Evolutionary conservation across 2,797 vertebrate species (phyloP).

Genomic region (Brotula barbata): DNA sequence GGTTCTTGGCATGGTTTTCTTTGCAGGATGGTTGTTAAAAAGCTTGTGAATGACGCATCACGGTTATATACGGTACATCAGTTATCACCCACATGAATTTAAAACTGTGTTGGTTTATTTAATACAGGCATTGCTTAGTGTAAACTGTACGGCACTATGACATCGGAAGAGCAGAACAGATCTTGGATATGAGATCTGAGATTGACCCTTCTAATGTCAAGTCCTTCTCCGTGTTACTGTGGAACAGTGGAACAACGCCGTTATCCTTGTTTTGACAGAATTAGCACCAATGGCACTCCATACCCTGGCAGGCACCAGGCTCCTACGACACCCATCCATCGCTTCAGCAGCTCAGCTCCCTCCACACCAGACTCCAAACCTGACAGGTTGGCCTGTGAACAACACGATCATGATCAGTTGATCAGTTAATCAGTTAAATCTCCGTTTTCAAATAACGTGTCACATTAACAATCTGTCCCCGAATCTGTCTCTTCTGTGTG

Average conservation of each 20-base stretch:
- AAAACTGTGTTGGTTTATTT: slow-evolving; percentile 4
- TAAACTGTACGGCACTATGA: slow-evolving; percentile 21
- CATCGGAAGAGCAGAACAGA: slow-evolving; percentile 12
- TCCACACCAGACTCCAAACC: slow-evolving; percentile 79
- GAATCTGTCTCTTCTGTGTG: slow-evolving; percentile 22
- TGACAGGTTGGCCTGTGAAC: slow-evolving; percentile 81
- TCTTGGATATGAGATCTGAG: slow-evolving; percentile 7
- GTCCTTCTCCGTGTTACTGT: slow-evolving; percentile 17
- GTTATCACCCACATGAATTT: neutral
- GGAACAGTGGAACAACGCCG: slow-evolving; percentile 17
- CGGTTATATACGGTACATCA: neutral
- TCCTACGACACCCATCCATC: slow-evolving; percentile 75
- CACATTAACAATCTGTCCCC: slow-evolving; percentile 13
- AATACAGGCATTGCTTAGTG: slow-evolving; percentile 13
- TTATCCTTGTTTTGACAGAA: slow-evolving; percentile 69
- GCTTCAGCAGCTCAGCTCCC: slow-evolving; percentile 66
- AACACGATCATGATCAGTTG: too few relatives aligned
- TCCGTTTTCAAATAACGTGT: too few relatives aligned
- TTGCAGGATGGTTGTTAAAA: slow-evolving; percentile 23
- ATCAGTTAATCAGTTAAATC: too few relatives aligned
- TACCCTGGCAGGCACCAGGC: slow-evolving; percentile 74
- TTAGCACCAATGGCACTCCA: slow-evolving; percentile 77
- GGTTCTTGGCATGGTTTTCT: slow-evolving; percentile 12
- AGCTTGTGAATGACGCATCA: neutral
- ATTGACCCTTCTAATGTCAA: slow-evolving; percentile 9